phyloP scores from a whole-genome alignment of 2,888 invertebrate genomes.

The Conchocele bisecta region DNA sequence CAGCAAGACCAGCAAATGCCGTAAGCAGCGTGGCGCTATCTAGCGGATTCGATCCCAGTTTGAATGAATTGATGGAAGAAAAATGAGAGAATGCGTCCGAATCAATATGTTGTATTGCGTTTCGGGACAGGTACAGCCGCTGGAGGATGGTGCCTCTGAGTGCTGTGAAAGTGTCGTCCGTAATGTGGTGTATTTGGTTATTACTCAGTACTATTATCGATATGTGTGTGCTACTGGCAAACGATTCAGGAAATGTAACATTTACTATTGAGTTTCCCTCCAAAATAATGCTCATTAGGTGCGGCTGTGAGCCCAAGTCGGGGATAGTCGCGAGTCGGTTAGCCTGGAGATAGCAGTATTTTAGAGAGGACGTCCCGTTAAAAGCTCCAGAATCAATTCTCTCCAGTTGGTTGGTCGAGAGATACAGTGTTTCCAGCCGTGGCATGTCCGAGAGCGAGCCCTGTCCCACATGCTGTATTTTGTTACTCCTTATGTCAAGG shows the following conservation, averaged over 20 bases:
- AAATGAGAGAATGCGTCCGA: slow-evolving; percentile 57
- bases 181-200: slow-evolving; percentile 60
- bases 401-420: slow-evolving; percentile 57
- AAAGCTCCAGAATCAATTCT: no score
- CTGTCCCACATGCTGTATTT: slow-evolving; percentile 40
- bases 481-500: slow-evolving; percentile 61
- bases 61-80: slow-evolving; percentile 61
- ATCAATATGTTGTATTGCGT: slow-evolving; percentile 55
- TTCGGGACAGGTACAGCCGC: slow-evolving; percentile 65
- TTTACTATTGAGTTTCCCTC: slow-evolving; percentile 63
- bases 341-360: slow-evolving; percentile 53
- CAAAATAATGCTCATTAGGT: slow-evolving; percentile 59
- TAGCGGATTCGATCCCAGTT: slow-evolving; percentile 68
- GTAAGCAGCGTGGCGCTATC: slow-evolving; percentile 50
- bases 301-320: slow-evolving; percentile 47
- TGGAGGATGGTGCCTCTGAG: slow-evolving; percentile 49
- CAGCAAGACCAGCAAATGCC: slow-evolving; percentile 56
- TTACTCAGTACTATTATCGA: slow-evolving; percentile 62
- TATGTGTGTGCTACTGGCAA: slow-evolving; percentile 27
- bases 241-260: slow-evolving; percentile 65
- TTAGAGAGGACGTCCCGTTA: slow-evolving; percentile 38
- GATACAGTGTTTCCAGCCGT: slow-evolving; percentile 43
- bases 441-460: slow-evolving; percentile 53
- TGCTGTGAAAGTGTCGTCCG: slow-evolving; percentile 56
- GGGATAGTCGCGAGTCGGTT: slow-evolving; percentile 63